Base-by-base conservation (phyloP, 2,113 vertebrate genomes). In the Thamnaconus septentrionalis region DNA sequence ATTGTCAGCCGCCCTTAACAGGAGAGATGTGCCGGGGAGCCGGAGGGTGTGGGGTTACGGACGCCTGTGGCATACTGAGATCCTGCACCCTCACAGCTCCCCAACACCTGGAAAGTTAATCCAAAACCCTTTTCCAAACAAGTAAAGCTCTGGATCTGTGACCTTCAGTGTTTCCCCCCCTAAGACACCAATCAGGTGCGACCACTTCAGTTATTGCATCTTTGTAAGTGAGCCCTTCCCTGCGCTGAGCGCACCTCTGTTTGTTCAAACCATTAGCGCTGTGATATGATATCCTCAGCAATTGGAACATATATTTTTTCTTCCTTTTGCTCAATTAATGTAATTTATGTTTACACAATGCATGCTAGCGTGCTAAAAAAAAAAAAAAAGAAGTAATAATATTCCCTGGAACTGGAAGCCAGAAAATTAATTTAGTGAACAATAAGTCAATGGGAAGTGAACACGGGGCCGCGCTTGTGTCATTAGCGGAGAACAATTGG, bases 381-480 rank as follows among this genome's bases (percentile, higher is more conserved):
- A 31, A 31, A 31, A 31, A 31, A 31, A 31, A 2, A 31, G 18
- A 31, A 31, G 18, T 31, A 31, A 31, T 31, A 31, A 79, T 75
- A 79, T 71, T 63, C 59, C 78, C 68, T 75, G 80, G 81, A 87
- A 86, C 81, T 84, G 74, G 64, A 62, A 77, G 53, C 47, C 70
- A 78, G 73, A 80, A 75, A 81, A 89, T 89, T 85, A 78, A 87
- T 84, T 88, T 80, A 61, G 55, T 11, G 2, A 64, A 59, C 59
- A 69, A 67, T 66, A 83, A 84, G 85, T 89, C 79, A 82, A 84
- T 84, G 55, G 70, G 53, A 78, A 85, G 64, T 81, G 74, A 87
- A 88, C 81, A 84, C 80, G 81, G 75, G 85, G 87, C 83, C 78
- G 84, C 76, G 81, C 87, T 86, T 77, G 73, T 76, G 81, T 84